Percentiles rank a stretch among this genome's conserved stretches.
Evolutionary conservation across 2,888 invertebrate species (phyloP).

Genomic region (Stenurella melanura): DNA sequence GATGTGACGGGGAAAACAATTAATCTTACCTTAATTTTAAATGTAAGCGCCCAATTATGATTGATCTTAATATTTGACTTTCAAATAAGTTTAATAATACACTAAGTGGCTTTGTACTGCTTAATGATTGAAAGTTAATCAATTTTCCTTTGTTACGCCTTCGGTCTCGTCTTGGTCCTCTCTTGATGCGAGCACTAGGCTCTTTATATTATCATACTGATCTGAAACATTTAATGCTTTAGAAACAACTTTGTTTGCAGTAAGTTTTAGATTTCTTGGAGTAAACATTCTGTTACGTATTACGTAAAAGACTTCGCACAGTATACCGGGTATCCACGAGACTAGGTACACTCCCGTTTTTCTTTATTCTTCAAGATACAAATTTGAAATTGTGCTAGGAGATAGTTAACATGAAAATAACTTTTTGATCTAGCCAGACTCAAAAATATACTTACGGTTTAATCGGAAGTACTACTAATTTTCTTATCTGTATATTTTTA

Average conservation of each 20-base stretch:
- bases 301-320: too few species aligned
- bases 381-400: too few species aligned
- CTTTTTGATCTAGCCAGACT: too few species aligned
- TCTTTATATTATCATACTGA: neutral
- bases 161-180: neutral
- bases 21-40: neutral
- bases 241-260: slow-evolving; percentile 18
- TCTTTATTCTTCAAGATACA: too few species aligned
- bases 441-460: too few species aligned
- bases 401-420: too few species aligned
- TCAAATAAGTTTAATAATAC: neutral
- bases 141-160: slow-evolving; percentile 24
- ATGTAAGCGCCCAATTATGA: neutral
- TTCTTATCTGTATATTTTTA: too few species aligned
- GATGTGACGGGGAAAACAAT: neutral
- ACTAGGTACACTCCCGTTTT: too few species aligned
- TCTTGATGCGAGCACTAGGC: slow-evolving; percentile 15
- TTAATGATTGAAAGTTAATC: slow-evolving; percentile 28
- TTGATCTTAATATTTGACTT: slow-evolving; percentile 1
- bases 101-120: slow-evolving; percentile 2
- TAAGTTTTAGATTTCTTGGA: neutral
- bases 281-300: too few species aligned
- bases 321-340: too few species aligned
- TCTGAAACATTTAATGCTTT: slow-evolving; percentile 22
- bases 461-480: too few species aligned